Evolutionary conservation across 2,113 vertebrate genomes (phyloP), one percentile per base, ranked within the genome.

Genomic region (Fukomys damarensis): DNA sequence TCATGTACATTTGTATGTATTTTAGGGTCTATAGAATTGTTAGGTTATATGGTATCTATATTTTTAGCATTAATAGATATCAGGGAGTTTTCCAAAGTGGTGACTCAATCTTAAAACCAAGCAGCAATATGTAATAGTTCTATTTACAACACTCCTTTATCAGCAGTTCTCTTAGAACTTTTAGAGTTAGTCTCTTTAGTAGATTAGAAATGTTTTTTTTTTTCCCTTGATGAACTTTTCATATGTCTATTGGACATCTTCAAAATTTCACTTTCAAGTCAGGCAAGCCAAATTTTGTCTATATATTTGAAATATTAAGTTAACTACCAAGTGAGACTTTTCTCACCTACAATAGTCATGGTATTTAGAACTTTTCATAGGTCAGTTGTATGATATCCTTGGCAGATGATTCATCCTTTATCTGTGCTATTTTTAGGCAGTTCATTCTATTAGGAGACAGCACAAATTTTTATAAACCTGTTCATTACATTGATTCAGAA

Each of bases 51-150:
- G 22, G 4, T 49, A 65, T 66, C 24, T 35, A 41, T 90, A 92
- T 86, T 76, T 77, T 79, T 13, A 89, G 10, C 30, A 81, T 97
- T 66, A 82, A 49, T 91, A 93, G 54, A 83, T 11, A 63, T 20
- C 19, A 76, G 32, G 0, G 5, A 66, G 11, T 80, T 54, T 87
- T 83, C 20, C 9, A 74, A 89, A 94, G 22, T 85, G 5, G 1
- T 1, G 66, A 19, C 52, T 3, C 11, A 12, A 20, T 65, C 96
- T 89, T 77, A 3, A 84, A 49, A 43, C 10, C 10, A 7, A 83
- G 24, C n/a, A 89, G 70, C 11, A 63, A 56, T 74, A 46, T 28
- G 32, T 66, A 17, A 19, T 82, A 61, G 19, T 85, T 85, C 8
- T 1, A 54, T 2, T 46, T 17, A 81, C 1, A 68, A 5, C 5